phyloP scores from a whole-genome alignment of 2,113 vertebrate species.

The Eolophus roseicapilla region DNA sequence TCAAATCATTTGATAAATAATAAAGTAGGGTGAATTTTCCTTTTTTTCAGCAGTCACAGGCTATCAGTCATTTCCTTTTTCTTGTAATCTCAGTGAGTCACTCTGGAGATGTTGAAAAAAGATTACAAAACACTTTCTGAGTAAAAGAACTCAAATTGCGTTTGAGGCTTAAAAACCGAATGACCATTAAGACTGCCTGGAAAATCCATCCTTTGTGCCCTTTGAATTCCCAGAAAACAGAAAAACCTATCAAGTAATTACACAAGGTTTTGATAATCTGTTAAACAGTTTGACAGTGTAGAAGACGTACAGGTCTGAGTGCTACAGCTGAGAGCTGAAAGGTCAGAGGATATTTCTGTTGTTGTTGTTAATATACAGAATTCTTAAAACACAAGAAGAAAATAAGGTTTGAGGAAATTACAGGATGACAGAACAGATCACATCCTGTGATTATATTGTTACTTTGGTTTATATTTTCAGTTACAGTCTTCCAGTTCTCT shows the following conservation, averaged over 20 bases:
- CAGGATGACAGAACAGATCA: not conserved
- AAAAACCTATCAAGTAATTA: not conserved
- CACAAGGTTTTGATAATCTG: not conserved
- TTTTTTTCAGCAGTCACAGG: not conserved
- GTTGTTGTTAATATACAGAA: not conserved
- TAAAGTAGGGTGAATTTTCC: not conserved
- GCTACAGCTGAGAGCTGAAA: not conserved
- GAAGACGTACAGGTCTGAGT: not conserved
- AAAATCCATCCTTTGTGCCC: not conserved
- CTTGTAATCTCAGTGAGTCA: not conserved
- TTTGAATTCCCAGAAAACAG: slow-evolving; percentile 4
- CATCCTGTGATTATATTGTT: not conserved
- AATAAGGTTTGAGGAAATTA: not conserved
- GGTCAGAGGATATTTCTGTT: not conserved
- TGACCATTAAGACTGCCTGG: not conserved
- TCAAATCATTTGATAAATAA: not conserved
- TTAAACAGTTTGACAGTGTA: not conserved
- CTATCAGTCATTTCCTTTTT: not conserved
- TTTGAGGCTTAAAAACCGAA: not conserved
- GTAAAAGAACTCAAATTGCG: not conserved
- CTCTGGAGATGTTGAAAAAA: not conserved
- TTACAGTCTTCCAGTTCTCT: not conserved
- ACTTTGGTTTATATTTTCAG: not conserved
- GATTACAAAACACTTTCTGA: slow-evolving; percentile 15
- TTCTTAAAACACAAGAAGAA: not conserved